phyloP scores from a whole-genome alignment of 2,113 vertebrate genomes.

The Gallinago paraguaiae region DNA sequence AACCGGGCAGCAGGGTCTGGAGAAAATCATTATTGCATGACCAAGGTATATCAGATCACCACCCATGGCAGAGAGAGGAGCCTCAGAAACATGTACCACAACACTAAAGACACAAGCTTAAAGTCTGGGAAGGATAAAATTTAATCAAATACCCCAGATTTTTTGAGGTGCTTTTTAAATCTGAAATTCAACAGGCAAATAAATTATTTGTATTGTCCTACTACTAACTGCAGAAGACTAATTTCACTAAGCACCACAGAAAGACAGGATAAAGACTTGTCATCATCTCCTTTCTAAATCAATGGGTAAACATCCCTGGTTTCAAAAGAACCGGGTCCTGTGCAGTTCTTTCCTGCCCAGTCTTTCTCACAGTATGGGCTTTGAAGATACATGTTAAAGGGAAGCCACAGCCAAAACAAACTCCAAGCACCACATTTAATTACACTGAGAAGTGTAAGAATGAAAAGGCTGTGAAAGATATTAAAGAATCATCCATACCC shows the following conservation, averaged over 20 bases:
- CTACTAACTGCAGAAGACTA: not conserved
- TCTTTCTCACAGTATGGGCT: not conserved
- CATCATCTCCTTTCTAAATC: not conserved
- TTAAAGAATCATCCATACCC: not conserved
- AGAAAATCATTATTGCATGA: not conserved
- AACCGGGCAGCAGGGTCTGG: not conserved
- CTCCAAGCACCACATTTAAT: not conserved
- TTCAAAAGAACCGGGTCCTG: not conserved
- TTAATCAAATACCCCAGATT: not conserved
- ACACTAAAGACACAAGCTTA: not conserved
- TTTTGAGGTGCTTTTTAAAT: not conserved
- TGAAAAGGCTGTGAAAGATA: not conserved
- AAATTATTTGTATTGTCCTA: not conserved
- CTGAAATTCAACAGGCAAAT: not conserved
- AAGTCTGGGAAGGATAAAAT: not conserved
- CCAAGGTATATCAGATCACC: not conserved
- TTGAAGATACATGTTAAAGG: conserved; percentile 32
- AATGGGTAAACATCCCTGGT: conserved; percentile 37
- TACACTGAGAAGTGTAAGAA: conserved; percentile 6
- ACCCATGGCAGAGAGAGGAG: not conserved
- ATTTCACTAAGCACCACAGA: not conserved
- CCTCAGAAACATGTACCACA: not conserved
- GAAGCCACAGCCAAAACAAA: conserved; percentile 54
- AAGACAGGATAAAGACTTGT: not conserved
- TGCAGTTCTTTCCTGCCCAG: conserved; percentile 4